Evolutionary conservation across 2,888 invertebrate species (phyloP), one percentile per base, ranked within the genome.

Genomic region (Biston stratarius): DNA sequence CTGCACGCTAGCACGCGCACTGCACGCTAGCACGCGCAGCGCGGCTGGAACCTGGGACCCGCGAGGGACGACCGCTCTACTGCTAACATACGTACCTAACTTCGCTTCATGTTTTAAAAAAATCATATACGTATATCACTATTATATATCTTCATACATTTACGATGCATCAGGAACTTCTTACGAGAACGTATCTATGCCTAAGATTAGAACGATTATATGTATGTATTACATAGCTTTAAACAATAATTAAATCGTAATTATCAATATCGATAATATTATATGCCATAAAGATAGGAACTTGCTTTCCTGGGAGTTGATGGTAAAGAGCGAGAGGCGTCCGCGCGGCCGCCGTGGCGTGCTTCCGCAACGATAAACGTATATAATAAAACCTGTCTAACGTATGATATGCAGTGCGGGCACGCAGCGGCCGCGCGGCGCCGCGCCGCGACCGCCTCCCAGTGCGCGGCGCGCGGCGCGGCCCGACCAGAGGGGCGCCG

Each of bases 231-330:
- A 94, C 94, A 94, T 94, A 94, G 94, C 94, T 94, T 94, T 94
- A 94, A 94, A 94, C 94, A 94, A 94, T 94, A 93, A 94, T 94
- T 94, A 94, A 94, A 94, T 92, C 93, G 94, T 94, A 94, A 94
- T 94, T 94, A 94, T 93, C 94, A 94, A 93, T 94, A 94, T 93
- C 93, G 94, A 94, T 94, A 94, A 94, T 94, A 94, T 94, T 94
- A 94, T 94, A 94, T 94, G 94, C 94, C 94, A 94, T 94, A 94
- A 94, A 94, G 94, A 94, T 94, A 94, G 94, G 94, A 94, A 94
- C 94, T 94, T 94, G 94, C 92, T 94, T 94, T 93, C 91, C 94
- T 94, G 94, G 94, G 94, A 92, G 92, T 90, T 88, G 94, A 93
- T 94, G 94, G 83, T 91, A 88, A 81, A 85, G 82, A 82, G 87